Base-by-base conservation (phyloP, 1,140 invertebrate species). In the Zaprionus kolodkinae region DNA sequence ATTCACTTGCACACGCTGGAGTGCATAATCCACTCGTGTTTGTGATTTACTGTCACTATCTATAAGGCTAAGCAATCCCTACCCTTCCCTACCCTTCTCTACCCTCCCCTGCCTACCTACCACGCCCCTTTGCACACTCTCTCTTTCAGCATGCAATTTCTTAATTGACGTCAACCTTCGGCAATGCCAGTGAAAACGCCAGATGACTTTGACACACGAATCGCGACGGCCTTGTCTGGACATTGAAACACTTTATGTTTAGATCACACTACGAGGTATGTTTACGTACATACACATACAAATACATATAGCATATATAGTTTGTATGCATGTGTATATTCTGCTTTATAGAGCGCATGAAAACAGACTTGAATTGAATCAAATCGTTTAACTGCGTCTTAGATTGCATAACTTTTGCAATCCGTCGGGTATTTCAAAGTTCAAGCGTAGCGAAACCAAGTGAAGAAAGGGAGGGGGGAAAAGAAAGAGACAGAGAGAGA, bases 121-220 rank as follows among this genome's bases (percentile, higher is more conserved):
- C 21, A 21, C 21, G 21, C 40, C 15, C 40, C n/a, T 45, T 9
- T 35, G 6, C 33, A 7, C 33, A 7, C 33, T 45, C 40, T 17
- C 13, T 12, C n/a, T n/a, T 48, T 12, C n/a, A 62, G 13, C 48
- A 30, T 70, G 74, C 64, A 75, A 70, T 86, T 81, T 63, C 60
- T 70, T 72, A 79, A 86, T 76, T 86, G 50, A 64, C 36, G 40
- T 73, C 69, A 67, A 62, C 75, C 81, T 80, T 48, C 45, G 43
- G 35, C 84, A 84, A 69, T 88, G 80, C 57, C 85, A 89, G 83
- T 83, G 83, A 87, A 87, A 87, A 75, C 70, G 56, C 17, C 48
- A 68, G 40, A 17, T 65, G 84, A 72, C 85, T 76, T 84, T 89
- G 84, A 66, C 64, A 68, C 55, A 64, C 64, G 65, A 69, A 70